Conservation (phyloP, 2,888 invertebrate species). For the Sinhomidia bicolor region DNA sequence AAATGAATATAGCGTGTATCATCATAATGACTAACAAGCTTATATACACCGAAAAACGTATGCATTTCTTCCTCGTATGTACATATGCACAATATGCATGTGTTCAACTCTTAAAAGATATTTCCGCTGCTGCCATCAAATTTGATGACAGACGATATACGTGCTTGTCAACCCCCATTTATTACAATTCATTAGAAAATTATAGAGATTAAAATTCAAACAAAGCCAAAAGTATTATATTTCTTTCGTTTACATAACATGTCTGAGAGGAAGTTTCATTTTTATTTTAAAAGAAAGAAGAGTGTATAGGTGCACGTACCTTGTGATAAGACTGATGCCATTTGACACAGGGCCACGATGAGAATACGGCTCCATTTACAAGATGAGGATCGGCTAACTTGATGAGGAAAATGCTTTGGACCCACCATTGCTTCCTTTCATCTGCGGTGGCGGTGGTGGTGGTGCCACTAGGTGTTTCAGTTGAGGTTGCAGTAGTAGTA, state of each 20-base stretch:
- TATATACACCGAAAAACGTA: not conserved
- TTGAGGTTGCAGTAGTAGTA: not conserved
- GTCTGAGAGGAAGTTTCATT: not conserved
- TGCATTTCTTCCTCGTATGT: slow-evolving; percentile 35
- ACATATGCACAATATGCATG: slow-evolving; percentile 47
- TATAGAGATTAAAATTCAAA: not conserved
- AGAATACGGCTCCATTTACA: slow-evolving; percentile 80
- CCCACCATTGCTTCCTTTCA: slow-evolving; percentile 61
- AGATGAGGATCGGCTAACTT: slow-evolving; percentile 73
- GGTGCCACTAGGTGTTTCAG: slow-evolving; percentile 28
- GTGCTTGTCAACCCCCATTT: slow-evolving; percentile 32
- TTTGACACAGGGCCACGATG: slow-evolving; percentile 79
- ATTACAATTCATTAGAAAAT: slow-evolving; percentile 62
- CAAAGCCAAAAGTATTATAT: not conserved
- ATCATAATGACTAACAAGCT: slow-evolving; percentile 2
- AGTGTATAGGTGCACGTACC: slow-evolving; percentile 64
- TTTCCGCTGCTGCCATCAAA: slow-evolving; percentile 48
- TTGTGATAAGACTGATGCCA: slow-evolving; percentile 80
- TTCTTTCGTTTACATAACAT: slow-evolving; percentile 1
- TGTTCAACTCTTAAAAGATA: too few species aligned
- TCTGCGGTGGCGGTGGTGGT: slow-evolving; percentile 33
- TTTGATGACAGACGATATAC: not conserved
- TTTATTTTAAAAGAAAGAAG: not conserved
- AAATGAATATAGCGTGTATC: not conserved
- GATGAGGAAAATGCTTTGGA: slow-evolving; percentile 71